phyloP scores from a whole-genome alignment of 2,888 invertebrate species.

The Prosopocoilus inquinatus region DNA sequence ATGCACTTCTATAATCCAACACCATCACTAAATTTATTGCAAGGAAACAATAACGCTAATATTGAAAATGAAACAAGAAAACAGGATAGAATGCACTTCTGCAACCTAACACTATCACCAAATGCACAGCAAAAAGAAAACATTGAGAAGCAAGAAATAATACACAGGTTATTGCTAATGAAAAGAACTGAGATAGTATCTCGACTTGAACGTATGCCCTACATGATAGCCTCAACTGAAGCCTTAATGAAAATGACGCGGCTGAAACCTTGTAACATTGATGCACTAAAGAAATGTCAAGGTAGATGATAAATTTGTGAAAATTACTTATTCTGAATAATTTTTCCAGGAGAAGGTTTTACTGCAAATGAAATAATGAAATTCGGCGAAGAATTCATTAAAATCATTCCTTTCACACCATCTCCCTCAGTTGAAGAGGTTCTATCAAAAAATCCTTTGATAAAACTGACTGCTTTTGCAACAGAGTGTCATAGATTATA shows the following conservation, averaged over 20 bases:
- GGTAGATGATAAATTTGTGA: constrained; percentile 24
- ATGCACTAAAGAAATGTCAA: constrained; percentile 44
- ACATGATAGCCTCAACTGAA: constrained; percentile 62
- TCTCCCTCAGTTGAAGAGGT: constrained; percentile 29
- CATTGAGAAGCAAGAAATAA: too few species aligned
- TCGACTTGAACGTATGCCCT: constrained; percentile 57
- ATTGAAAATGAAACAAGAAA: constrained; percentile 8
- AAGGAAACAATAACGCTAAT: background rate
- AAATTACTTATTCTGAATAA: too few species aligned
- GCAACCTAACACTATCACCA: too few species aligned
- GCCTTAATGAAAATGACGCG: constrained; percentile 58
- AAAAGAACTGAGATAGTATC: constrained; percentile 53
- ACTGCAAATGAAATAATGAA: constrained; percentile 56
- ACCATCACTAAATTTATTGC: background rate
- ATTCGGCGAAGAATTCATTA: constrained; percentile 55
- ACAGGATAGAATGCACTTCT: constrained; percentile 23
- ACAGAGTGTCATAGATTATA: constrained; percentile 45
- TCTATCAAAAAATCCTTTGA: constrained; percentile 32
- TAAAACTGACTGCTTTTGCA: constrained; percentile 39
- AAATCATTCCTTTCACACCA: constrained; percentile 42
- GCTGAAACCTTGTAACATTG: constrained; percentile 50
- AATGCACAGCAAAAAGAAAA: too few species aligned
- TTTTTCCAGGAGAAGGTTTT: constrained; percentile 55
- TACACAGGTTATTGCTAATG: constrained; percentile 33
- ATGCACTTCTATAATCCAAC: too few species aligned